Base-by-base conservation (phyloP, 2,797 vertebrate genomes). In the Platalea minor region DNA sequence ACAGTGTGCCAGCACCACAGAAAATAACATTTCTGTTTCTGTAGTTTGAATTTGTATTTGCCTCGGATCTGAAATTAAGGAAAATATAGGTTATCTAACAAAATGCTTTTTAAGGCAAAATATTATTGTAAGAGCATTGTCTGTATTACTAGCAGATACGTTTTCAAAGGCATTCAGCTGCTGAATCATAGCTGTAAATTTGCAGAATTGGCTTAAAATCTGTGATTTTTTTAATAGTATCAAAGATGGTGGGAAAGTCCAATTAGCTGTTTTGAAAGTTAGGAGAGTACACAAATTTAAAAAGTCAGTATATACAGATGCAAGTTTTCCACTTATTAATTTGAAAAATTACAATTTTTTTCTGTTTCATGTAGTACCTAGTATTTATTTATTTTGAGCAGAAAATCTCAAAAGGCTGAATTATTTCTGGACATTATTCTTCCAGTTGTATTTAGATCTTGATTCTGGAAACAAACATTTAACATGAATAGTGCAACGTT, bases 11-110 rank as follows among this genome's bases (percentile, higher is more conserved):
- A 97, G 95, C 94, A 89, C 95, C 87, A 93, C 76, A 83, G 96
- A 97, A 98, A 97, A 96, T 93, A 97, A 91, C 94, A 83, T 97
- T 97, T 96, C 73, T 93, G 91, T 96, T 97, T 90, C 86, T 96
- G 64, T 84, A 54, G 85, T 87, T 92, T 89, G 97, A 92, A 96
- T 97, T 95, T 91, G 89, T 95, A 39, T 94, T 97, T 80, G n/a
- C 68, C 60, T 86, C 83, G 86, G 90, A 72, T 79, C 77, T 87
- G 96, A 95, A 96, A 95, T 91, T 60, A 93, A 92, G 78, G 64
- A 94, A 97, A 95, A 96, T 97, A 95, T 45, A 94, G 85, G 72
- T 96, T 97, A 97, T 94, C 88, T 96, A 96, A 96, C 46, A 76
- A 96, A 96, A 93, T 96, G 89, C 89, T 97, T 92, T 35, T 35